A percentile compares a stretch with the other conserved stretches of the same genome.
These are phyloP conservation scores for Drosophila dives DNA, from an alignment of 2,888 invertebrate species.

Conservation along the genomic window DNA sequence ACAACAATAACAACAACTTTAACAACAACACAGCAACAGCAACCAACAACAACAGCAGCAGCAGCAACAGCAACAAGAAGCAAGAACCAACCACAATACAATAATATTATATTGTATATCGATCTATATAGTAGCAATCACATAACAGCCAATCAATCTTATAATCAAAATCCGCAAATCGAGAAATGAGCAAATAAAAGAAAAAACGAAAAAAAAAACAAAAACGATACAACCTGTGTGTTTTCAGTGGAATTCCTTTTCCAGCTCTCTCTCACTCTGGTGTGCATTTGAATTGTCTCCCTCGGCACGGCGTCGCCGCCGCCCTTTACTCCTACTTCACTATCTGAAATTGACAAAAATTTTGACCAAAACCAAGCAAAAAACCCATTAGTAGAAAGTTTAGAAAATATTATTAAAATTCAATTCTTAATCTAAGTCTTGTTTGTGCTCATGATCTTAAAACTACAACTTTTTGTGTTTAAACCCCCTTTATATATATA, in stretches of 20 bases:
- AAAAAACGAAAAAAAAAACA: conserved; percentile 69
- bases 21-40: conserved; percentile 16
- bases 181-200: conserved; percentile 82
- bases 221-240: conserved; percentile 63
- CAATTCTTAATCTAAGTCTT: conserved; percentile 37
- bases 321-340: neutral
- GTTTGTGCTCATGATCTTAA: conserved; percentile 44
- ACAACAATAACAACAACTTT: conserved; percentile 19
- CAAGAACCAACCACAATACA: conserved; percentile 29
- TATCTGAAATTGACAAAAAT: conserved; percentile 44
- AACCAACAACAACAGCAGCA: conserved; percentile 17
- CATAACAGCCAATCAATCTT: conserved; percentile 64
- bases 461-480: conserved; percentile 53
- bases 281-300: conserved; percentile 78
- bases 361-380: conserved; percentile 68
- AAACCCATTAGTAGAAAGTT: conserved; percentile 17
- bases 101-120: conserved; percentile 51
- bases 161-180: conserved; percentile 74
- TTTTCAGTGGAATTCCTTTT: conserved; percentile 73
- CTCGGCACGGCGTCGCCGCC: conserved; percentile 56
- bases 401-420: conserved; percentile 26
- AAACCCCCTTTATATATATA: conserved; percentile 27
- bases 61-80: conserved; percentile 30
- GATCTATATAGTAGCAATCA: conserved; percentile 62
- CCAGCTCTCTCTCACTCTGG: conserved; percentile 62